A percentile compares a stretch with the other conserved stretches of the same genome.
Evolutionary conservation across 2,888 invertebrate species (phyloP).

Genomic region (Patella pellucida): DNA sequence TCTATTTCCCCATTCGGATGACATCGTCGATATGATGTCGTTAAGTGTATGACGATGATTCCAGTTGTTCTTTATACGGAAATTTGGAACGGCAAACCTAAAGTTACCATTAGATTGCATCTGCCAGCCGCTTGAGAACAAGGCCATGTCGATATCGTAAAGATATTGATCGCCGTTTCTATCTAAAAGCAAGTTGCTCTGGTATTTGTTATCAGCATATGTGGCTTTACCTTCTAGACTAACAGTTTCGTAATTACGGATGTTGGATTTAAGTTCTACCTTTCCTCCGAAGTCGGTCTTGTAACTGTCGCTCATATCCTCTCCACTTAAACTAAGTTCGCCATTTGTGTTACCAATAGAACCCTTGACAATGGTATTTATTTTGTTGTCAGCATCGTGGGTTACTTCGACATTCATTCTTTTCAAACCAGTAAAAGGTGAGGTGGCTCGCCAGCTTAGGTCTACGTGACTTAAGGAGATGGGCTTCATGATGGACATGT

Average conservation of each 20-base stretch:
- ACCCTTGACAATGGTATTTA: constrained; percentile 38
- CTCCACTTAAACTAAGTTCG: constrained; percentile 37
- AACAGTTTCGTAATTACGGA: constrained; percentile 29
- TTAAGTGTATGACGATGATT: constrained; percentile 40
- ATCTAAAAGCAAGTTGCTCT: constrained; percentile 26
- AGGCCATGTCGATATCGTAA: constrained; percentile 39
- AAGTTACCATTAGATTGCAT: constrained; percentile 47
- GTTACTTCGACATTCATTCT: constrained; percentile 34
- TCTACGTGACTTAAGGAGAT: constrained; percentile 38
- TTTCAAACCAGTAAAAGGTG: constrained; percentile 47
- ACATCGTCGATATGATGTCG: constrained; percentile 36
- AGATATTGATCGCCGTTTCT: constrained; percentile 36
- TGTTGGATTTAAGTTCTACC: constrained; percentile 44
- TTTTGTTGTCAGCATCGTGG: constrained; percentile 35
- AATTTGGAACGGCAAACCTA: constrained; percentile 37
- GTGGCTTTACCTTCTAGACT: constrained; percentile 34
- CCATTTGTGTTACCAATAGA: constrained; percentile 37
- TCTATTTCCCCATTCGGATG: constrained; percentile 36
- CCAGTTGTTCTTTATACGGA: constrained; percentile 44
- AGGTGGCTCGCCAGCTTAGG: constrained; percentile 37
- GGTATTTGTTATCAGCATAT: constrained; percentile 34
- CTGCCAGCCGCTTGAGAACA: constrained; percentile 34
- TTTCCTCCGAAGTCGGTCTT: constrained; percentile 40
- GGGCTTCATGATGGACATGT: constrained; percentile 46
- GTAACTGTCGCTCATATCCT: constrained; percentile 34